Evolutionary conservation across 2,113 vertebrate species (phyloP).

Genomic region (Lagopus leucura): DNA sequence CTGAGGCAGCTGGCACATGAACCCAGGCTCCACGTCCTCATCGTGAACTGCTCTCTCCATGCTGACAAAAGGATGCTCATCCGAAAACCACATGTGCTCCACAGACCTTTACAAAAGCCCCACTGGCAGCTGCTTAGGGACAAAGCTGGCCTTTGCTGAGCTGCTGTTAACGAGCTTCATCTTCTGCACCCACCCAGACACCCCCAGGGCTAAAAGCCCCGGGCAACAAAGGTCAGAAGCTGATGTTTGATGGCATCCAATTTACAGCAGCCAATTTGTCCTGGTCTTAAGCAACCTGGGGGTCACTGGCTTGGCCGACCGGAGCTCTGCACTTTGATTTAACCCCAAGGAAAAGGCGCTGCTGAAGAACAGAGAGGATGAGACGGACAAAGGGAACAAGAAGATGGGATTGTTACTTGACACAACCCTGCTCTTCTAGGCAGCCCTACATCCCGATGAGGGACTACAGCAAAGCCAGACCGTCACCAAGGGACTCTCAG

Average conservation of each 20-base stretch:
- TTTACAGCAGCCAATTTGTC: neutral
- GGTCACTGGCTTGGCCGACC: neutral
- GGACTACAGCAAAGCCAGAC: neutral
- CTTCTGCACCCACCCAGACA: neutral
- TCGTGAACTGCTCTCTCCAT: neutral
- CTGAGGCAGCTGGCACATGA: neutral
- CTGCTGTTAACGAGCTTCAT: neutral
- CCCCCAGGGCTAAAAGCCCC: neutral
- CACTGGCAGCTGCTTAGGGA: neutral
- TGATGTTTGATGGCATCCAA: neutral
- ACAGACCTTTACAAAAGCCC: neutral
- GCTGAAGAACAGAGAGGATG: neutral
- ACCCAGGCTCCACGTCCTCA: rapidly evolving
- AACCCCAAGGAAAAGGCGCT: neutral
- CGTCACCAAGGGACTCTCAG: neutral
- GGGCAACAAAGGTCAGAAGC: neutral
- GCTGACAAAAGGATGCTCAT: neutral
- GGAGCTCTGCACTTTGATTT: constrained; percentile 22
- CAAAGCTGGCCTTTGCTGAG: neutral
- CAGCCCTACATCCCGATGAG: neutral
- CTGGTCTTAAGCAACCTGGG: neutral
- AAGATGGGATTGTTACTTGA: constrained; percentile 1
- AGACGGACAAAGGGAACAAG: neutral
- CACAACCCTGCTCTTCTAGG: neutral
- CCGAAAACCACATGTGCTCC: neutral